Evolutionary conservation across 2,113 vertebrate species (phyloP).

Genomic region (Pungitius pungitius): DNA sequence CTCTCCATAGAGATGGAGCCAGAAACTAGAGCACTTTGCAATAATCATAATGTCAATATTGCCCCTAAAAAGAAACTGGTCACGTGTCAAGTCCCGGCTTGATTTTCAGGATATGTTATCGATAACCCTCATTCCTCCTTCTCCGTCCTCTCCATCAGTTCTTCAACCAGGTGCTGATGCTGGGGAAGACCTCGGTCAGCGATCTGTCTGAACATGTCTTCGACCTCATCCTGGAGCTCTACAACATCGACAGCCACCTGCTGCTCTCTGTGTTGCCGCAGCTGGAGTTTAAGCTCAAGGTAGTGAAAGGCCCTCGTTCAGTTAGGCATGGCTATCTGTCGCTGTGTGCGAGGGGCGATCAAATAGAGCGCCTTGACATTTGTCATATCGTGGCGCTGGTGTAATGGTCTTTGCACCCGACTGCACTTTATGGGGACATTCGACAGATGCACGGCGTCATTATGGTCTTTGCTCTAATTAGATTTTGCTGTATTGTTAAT

Average conservation of each 20-base stretch:
- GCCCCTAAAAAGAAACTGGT: too few species aligned
- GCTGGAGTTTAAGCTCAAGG: slow-evolving; percentile 99
- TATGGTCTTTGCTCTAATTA: not conserved
- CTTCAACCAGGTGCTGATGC: slow-evolving; percentile 99
- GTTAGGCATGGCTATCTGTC: not conserved
- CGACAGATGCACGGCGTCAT: not conserved
- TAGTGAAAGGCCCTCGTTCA: slow-evolving; percentile 48
- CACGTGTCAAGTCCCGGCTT: not conserved
- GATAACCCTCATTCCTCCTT: not conserved
- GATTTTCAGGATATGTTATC: not conserved
- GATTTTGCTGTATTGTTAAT: not conserved
- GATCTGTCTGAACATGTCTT: slow-evolving; percentile 98
- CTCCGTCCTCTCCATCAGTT: slow-evolving; percentile 80
- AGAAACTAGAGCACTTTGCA: not conserved
- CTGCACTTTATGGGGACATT: not conserved
- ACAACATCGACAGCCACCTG: slow-evolving; percentile 98
- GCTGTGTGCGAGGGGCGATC: not conserved
- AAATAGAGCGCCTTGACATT: not conserved
- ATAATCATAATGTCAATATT: not conserved
- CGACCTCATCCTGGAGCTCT: slow-evolving; percentile 97
- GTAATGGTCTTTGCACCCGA: not conserved
- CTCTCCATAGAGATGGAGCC: not conserved
- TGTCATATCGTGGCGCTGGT: not conserved
- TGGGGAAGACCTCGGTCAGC: slow-evolving; percentile 98
- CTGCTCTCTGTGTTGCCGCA: slow-evolving; percentile 98